Percentiles rank a stretch among this genome's conserved stretches.
phyloP scores from a whole-genome alignment of 2,113 vertebrate species.

The Thalassarche chlororhynchos region DNA sequence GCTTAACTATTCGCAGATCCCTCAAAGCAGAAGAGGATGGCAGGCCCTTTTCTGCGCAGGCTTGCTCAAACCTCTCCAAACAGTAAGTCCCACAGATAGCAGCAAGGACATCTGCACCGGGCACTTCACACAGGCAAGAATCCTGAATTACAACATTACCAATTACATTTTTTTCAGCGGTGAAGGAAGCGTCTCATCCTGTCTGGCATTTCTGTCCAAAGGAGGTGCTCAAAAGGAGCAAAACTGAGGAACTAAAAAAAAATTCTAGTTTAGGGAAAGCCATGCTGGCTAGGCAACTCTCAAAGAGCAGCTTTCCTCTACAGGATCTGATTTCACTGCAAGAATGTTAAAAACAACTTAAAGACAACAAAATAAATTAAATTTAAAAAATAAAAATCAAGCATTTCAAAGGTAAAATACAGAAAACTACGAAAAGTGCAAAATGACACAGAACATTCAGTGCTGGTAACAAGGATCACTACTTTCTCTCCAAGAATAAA shows the following conservation, averaged over 20 bases:
- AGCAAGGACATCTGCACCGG: not conserved
- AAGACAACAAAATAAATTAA: not conserved
- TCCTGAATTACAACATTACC: not conserved
- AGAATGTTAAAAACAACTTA: not conserved
- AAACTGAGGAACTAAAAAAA: not conserved
- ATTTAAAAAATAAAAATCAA: not conserved
- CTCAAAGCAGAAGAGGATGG: not conserved
- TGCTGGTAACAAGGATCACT: not conserved
- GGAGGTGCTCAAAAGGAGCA: not conserved
- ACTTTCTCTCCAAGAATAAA: not conserved
- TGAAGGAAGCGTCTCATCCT: not conserved
- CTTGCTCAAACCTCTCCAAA: not conserved
- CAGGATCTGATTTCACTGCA: not conserved
- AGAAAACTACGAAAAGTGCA: not conserved
- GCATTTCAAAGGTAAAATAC: not conserved
- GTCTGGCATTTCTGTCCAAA: not conserved
- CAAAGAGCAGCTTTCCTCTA: not conserved
- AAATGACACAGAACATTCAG: not conserved
- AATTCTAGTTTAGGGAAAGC: not conserved
- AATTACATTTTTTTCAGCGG: not conserved
- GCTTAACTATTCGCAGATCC: not conserved
- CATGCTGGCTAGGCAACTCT: not conserved
- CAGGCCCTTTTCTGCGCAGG: not conserved
- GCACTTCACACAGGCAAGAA: not conserved
- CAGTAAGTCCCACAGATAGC: not conserved